A percentile compares a stretch with the other conserved stretches of the same genome.
phyloP scores from a whole-genome alignment of 2,113 vertebrate species.

The Irena cyanogastra region DNA sequence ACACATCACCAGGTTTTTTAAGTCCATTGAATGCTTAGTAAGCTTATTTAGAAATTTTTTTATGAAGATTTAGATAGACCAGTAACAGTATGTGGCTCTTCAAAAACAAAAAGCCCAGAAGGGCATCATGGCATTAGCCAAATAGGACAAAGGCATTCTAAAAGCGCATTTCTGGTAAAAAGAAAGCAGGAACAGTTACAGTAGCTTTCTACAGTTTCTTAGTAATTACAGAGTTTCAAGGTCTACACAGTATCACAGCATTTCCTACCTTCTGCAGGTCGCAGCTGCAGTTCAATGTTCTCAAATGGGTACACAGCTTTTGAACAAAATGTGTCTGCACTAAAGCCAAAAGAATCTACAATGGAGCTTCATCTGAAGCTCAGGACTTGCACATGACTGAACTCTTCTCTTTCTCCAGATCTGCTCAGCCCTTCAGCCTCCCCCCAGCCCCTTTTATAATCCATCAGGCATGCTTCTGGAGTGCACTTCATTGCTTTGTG shows the following conservation, averaged over 20 bases:
- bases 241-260: constrained; percentile 49
- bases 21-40: background rate
- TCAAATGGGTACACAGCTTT: constrained; percentile 68
- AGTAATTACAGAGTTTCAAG: constrained; percentile 63
- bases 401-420: constrained; percentile 57
- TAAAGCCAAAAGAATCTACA: constrained; percentile 59
- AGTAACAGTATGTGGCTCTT: background rate
- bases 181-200: constrained; percentile 45
- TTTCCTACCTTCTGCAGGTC: constrained; percentile 40
- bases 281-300: constrained; percentile 55
- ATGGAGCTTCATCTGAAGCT: constrained; percentile 68
- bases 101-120: background rate
- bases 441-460: background rate
- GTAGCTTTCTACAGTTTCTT: constrained; percentile 45
- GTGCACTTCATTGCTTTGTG: constrained; percentile 2
- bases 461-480: constrained; percentile 40
- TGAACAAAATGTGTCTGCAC: constrained; percentile 56
- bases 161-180: background rate
- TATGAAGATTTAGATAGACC: background rate
- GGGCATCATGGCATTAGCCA: background rate
- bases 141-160: constrained; percentile 26
- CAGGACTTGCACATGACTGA: constrained; percentile 66
- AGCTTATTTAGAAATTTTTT: background rate
- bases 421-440: constrained; percentile 25
- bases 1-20: background rate